phyloP scores from a whole-genome alignment of 1,140 invertebrate genomes.

The Aradophagus sp. region DNA sequence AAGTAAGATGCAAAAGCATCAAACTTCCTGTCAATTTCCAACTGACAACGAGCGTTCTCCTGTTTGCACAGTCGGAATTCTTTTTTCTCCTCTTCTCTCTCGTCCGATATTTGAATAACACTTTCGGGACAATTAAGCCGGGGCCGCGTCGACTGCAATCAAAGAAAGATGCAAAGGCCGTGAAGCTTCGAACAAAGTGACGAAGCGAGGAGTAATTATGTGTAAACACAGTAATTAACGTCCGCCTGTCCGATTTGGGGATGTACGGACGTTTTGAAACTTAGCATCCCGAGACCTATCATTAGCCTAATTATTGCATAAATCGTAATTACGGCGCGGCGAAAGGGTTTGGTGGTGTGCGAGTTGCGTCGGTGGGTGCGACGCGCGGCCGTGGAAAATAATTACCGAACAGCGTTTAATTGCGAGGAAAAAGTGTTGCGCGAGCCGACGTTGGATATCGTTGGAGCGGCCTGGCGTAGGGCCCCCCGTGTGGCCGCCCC shows the following conservation, averaged over 20 bases:
- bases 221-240: constrained; percentile 68
- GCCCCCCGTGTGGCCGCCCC: too few species aligned
- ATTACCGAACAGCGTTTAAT: neutral
- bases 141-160: constrained; percentile 10
- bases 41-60: too few species aligned
- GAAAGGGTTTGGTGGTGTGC: constrained; percentile 10
- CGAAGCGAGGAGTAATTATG: constrained; percentile 61
- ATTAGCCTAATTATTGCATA: constrained; percentile 51
- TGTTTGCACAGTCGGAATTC: too few species aligned
- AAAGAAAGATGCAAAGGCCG: constrained; percentile 39
- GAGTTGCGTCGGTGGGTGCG: neutral
- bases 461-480: too few species aligned
- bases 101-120: neutral
- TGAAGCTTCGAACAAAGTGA: constrained; percentile 54
- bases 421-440: neutral
- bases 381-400: neutral
- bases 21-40: too few species aligned
- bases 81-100: too few species aligned
- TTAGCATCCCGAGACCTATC: constrained; percentile 46
- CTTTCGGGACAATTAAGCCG: constrained; percentile 7
- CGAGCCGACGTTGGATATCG: neutral
- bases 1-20: too few species aligned
- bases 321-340: constrained; percentile 27
- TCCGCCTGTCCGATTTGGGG: constrained; percentile 55
- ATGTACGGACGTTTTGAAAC: constrained; percentile 62